phyloP scores from a whole-genome alignment of 1,140 invertebrate genomes.

The Diploscapter pachys region DNA sequence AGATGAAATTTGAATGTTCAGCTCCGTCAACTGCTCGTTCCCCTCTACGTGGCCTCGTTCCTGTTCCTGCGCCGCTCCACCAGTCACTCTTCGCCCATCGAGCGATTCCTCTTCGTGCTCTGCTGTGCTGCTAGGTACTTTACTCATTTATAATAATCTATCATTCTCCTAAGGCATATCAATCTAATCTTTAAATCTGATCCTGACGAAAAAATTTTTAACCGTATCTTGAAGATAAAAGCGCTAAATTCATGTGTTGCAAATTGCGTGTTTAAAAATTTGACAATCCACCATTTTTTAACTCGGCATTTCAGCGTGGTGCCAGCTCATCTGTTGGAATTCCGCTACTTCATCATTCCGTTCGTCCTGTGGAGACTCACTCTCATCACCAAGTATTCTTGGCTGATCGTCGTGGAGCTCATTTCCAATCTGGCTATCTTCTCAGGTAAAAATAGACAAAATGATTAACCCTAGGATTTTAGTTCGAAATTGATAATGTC shows the following conservation, averaged over 20 bases:
- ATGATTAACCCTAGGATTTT: too few species aligned
- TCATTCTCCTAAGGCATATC: too few species aligned
- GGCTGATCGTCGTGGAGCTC: slow-evolving; percentile 70
- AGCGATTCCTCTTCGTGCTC: slow-evolving; percentile 9
- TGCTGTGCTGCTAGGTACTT: neutral
- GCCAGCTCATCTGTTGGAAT: slow-evolving; percentile 81
- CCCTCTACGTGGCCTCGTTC: neutral
- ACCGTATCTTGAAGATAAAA: neutral
- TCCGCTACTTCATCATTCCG: slow-evolving; percentile 89
- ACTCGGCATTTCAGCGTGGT: slow-evolving; percentile 69
- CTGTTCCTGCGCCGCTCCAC: neutral
- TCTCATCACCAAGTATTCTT: slow-evolving; percentile 8
- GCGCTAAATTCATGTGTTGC: neutral
- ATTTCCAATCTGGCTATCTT: slow-evolving; percentile 73
- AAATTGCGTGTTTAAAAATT: neutral
- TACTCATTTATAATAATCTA: too few species aligned
- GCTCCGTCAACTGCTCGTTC: neutral
- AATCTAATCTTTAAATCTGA: too few species aligned
- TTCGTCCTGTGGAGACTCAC: slow-evolving; percentile 76
- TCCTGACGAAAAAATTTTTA: neutral
- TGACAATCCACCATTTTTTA: slow-evolving; percentile 55
- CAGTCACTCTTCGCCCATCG: neutral
- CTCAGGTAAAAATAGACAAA: slow-evolving; percentile 49
- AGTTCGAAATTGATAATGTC: too few species aligned
- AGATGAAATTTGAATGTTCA: too few species aligned